Evolutionary conservation across 1,140 invertebrate species (phyloP).

Genomic region (Cherax destructor): DNA sequence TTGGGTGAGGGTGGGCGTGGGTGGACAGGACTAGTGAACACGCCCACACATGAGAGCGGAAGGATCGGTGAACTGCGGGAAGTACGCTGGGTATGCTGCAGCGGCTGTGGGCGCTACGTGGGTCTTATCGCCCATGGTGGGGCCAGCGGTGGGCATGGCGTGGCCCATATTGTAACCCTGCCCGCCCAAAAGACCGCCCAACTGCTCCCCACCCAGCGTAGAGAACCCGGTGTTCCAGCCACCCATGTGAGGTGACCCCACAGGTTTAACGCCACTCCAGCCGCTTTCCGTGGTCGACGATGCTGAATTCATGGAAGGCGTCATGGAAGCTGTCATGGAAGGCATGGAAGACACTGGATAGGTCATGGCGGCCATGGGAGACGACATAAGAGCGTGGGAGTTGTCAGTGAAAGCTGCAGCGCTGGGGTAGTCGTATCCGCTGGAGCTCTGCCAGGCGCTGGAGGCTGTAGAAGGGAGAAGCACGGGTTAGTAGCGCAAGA

Average conservation of each 20-base stretch:
- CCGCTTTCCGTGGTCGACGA: constrained; percentile 34
- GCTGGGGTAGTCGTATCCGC: constrained; percentile 68
- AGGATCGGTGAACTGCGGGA: constrained; percentile 69
- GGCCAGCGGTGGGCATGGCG: constrained; percentile 56
- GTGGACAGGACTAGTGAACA: constrained; percentile 48
- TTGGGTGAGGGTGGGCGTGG: neutral
- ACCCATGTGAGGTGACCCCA: constrained; percentile 41
- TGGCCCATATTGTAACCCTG: constrained; percentile 70
- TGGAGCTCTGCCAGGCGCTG: constrained; percentile 58
- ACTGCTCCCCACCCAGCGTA: constrained; percentile 53
- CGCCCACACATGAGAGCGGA: constrained; percentile 69
- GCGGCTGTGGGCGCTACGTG: constrained; percentile 49
- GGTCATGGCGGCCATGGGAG: constrained; percentile 70
- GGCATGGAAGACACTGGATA: constrained; percentile 62
- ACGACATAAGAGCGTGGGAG: constrained; percentile 70
- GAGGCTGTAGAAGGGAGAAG: constrained; percentile 34
- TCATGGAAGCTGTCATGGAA: constrained; percentile 58
- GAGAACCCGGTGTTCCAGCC: constrained; percentile 69
- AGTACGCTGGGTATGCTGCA: constrained; percentile 65
- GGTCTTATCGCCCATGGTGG: constrained; percentile 54
- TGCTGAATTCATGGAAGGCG: constrained; percentile 38
- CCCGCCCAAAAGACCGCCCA: constrained; percentile 59
- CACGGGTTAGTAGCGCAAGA: neutral
- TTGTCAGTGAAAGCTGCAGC: constrained; percentile 61
- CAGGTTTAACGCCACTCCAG: constrained; percentile 44